Evolutionary conservation across 2,797 vertebrate species (phyloP).

Genomic region (Cuniculus paca): DNA sequence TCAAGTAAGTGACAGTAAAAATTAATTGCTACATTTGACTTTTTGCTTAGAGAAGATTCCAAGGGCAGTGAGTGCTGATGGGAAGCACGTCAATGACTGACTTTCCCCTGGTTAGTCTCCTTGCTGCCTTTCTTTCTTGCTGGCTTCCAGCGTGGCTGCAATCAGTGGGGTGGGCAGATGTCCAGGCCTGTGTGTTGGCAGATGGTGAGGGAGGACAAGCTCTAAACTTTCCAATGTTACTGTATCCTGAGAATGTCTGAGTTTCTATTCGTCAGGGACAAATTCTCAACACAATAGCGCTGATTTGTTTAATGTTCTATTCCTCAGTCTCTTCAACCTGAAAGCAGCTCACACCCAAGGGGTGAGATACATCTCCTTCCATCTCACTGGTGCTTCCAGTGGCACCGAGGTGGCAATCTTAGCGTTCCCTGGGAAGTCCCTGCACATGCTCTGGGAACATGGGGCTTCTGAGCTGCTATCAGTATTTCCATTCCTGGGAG

Average conservation of each 20-base stretch:
- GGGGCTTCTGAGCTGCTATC: background rate
- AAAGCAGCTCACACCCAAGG: background rate
- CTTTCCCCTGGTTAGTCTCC: background rate
- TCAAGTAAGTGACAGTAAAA: constrained; percentile 16
- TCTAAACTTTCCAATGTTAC: background rate
- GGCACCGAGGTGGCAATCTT: background rate
- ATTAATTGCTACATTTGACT: background rate
- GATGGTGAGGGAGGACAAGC: background rate
- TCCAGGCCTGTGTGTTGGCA: background rate
- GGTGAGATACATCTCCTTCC: background rate
- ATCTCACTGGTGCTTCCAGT: background rate
- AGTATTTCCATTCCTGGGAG: background rate
- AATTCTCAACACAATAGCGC: background rate
- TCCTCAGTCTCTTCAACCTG: background rate
- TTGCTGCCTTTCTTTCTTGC: background rate
- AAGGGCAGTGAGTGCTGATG: background rate
- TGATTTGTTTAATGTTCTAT: background rate
- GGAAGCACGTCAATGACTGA: background rate
- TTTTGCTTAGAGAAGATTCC: background rate
- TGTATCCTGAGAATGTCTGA: background rate
- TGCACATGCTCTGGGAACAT: background rate
- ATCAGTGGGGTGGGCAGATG: background rate
- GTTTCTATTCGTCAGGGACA: background rate
- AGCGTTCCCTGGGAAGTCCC: background rate
- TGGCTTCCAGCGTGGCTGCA: background rate